phyloP scores from a whole-genome alignment of 1,140 invertebrate species.

The Drosophila trapezifrons region DNA sequence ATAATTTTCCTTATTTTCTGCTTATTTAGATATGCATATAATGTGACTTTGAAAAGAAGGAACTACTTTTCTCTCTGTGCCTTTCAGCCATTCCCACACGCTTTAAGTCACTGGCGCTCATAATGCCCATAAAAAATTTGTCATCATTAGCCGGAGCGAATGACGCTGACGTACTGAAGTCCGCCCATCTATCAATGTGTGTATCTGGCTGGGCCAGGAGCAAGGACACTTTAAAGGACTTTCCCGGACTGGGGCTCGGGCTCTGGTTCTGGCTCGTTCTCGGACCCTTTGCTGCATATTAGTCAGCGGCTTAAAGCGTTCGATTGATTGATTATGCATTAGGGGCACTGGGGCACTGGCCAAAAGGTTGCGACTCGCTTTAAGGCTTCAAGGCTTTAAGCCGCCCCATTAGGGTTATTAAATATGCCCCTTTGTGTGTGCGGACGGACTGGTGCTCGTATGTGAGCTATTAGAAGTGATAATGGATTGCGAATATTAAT shows the following conservation, averaged over 20 bases:
- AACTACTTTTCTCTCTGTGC: constrained; percentile 14
- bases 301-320: constrained; percentile 77
- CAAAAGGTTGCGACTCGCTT: constrained; percentile 52
- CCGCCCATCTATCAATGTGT: constrained; percentile 73
- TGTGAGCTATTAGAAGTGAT: constrained; percentile 68
- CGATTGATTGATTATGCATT: constrained; percentile 77
- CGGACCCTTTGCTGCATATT: constrained; percentile 59
- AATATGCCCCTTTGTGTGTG: constrained; percentile 43
- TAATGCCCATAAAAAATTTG: constrained; percentile 82
- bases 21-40: too few species aligned
- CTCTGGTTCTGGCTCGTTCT: constrained; percentile 26
- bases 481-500: constrained; percentile 83
- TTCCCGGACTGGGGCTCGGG: constrained; percentile 11
- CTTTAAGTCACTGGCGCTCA: constrained; percentile 70
- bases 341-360: constrained; percentile 31
- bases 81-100: constrained; percentile 50
- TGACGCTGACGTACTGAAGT: constrained; percentile 50
- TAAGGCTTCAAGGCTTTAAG: constrained; percentile 79
- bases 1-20: too few species aligned
- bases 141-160: constrained; percentile 72
- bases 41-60: too few species aligned
- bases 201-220: constrained; percentile 19
- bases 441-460: constrained; percentile 13
- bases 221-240: constrained; percentile 74
- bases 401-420: constrained; percentile 76